These are phyloP conservation scores for Rhamphomyia laevipes DNA, from an alignment of 2,888 invertebrate genomes.

Conservation along the genomic window DNA sequence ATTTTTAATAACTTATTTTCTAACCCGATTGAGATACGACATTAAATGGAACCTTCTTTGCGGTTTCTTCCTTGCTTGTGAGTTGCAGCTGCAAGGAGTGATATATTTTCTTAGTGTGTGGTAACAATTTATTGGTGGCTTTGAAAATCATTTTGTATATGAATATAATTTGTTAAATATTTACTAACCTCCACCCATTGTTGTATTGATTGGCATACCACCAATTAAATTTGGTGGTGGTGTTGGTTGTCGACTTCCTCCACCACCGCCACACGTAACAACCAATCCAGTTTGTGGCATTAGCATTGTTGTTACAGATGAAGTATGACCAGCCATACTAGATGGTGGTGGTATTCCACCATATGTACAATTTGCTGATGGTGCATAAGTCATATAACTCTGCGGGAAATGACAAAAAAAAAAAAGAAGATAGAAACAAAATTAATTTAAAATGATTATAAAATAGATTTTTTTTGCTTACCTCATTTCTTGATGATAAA, in stretches of 20 bases:
- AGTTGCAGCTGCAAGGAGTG: too few relatives aligned
- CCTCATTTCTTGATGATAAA: constrained; percentile 32
- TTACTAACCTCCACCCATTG: not conserved
- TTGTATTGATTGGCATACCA: constrained; percentile 13
- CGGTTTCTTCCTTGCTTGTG: too few relatives aligned
- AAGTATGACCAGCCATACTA: constrained; percentile 18
- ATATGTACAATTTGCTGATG: constrained; percentile 31
- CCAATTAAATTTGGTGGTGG: constrained; percentile 21
- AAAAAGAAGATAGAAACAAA: constrained; percentile 2
- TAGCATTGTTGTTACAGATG: constrained; percentile 30
- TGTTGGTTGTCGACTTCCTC: constrained; percentile 19
- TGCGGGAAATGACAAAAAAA: constrained; percentile 11
- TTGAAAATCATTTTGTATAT: too few relatives aligned
- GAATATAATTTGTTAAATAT: too few relatives aligned
- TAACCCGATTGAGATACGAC: too few relatives aligned
- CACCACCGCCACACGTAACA: constrained; percentile 17
- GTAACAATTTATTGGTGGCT: too few relatives aligned
- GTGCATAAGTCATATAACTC: constrained; percentile 34
- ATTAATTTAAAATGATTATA: too few relatives aligned
- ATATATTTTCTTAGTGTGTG: too few relatives aligned
- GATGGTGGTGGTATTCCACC: constrained; percentile 25
- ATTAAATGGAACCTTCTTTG: too few relatives aligned
- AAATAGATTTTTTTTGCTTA: constrained; percentile 18
- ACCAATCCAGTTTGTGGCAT: constrained; percentile 28
- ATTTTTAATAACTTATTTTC: too few relatives aligned